Percentiles rank a stretch among this genome's conserved stretches.
Evolutionary conservation across 2,113 vertebrate species (phyloP).

Genomic region (Oophaga pumilio): DNA sequence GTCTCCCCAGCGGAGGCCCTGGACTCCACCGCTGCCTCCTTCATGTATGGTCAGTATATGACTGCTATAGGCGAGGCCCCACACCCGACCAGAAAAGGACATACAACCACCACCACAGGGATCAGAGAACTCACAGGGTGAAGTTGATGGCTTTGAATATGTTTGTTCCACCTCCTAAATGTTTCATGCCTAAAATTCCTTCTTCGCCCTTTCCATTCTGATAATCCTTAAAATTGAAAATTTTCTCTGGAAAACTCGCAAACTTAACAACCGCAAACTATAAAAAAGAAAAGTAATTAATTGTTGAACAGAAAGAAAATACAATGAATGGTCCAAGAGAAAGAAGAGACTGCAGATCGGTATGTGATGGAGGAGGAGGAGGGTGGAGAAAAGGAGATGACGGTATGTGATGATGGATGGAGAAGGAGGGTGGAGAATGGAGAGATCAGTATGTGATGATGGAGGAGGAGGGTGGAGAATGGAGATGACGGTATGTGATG

Average conservation of each 20-base stretch:
- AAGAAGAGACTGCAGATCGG: neutral
- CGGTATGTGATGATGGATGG: neutral
- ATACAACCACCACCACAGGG: too few relatives aligned
- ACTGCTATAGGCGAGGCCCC: too few relatives aligned
- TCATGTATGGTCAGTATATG: too few relatives aligned
- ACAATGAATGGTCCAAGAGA: neutral
- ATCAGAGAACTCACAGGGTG: constrained; percentile 27
- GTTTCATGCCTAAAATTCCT: neutral
- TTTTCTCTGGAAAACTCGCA: neutral
- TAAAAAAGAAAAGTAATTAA: neutral
- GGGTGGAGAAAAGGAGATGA: neutral
- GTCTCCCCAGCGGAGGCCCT: too few relatives aligned
- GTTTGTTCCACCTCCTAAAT: neutral
- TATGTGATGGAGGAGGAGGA: neutral
- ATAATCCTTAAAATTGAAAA: neutral
- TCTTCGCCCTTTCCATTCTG: neutral
- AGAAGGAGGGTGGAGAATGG: neutral
- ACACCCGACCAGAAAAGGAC: too few relatives aligned
- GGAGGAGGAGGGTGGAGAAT: neutral
- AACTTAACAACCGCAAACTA: constrained; percentile 37
- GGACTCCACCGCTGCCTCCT: too few relatives aligned
- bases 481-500: neutral
- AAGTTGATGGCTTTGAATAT: neutral
- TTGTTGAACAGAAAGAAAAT: neutral
- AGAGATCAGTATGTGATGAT: neutral